phyloP scores from a whole-genome alignment of 35 echinoderm and acorn worm genomes.

The Lytechinus variegatus region DNA sequence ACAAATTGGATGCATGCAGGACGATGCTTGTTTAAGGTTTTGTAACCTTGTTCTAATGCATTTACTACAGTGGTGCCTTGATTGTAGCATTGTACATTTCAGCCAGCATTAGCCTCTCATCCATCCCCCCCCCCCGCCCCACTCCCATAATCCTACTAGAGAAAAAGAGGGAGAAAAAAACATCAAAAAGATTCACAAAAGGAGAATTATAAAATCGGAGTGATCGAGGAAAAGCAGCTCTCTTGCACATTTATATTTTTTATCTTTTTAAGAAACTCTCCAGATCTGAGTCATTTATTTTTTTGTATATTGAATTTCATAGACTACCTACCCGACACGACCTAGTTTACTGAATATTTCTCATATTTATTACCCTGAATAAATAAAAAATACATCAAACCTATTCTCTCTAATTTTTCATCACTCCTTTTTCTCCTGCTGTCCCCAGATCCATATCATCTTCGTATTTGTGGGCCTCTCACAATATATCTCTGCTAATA shows the following conservation, averaged over 20 bases:
- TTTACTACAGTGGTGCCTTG: background rate
- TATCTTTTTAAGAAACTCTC: too few species aligned
- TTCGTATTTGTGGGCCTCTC: background rate
- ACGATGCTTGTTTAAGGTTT: background rate
- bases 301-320: too few species aligned
- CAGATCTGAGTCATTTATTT: background rate
- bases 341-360: background rate
- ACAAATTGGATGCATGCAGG: conserved; percentile 31
- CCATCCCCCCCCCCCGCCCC: background rate
- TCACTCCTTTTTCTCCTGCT: background rate
- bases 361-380: too few species aligned
- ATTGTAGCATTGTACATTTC: background rate
- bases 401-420: background rate
- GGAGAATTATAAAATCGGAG: too few species aligned
- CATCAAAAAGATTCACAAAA: too few species aligned
- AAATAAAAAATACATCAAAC: background rate
- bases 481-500: background rate
- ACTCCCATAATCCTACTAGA: too few species aligned
- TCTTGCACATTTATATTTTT: too few species aligned
- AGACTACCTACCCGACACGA: background rate
- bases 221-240: too few species aligned
- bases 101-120: background rate
- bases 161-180: too few species aligned
- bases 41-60: background rate
- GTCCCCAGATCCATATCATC: background rate